Conservation (phyloP, 2,797 vertebrate species). For the Coreius guichenoti region DNA sequence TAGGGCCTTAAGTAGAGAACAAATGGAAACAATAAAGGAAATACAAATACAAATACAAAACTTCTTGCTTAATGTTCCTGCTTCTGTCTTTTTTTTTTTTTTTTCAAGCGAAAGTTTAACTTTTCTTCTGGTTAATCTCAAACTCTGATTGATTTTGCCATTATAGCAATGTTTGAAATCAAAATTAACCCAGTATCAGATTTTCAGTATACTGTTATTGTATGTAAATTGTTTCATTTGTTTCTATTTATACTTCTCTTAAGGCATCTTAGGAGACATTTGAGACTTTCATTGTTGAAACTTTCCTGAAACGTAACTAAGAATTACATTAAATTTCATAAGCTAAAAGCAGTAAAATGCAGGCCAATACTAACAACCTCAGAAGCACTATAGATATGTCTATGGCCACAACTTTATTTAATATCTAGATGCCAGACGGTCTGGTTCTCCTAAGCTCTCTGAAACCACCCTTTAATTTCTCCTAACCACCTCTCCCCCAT, state of each 20-base stretch:
- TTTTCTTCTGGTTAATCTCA: not conserved
- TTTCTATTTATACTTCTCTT: not conserved
- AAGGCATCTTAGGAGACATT: not conserved
- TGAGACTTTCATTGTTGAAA: not conserved
- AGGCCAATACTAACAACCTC: constrained; percentile 25
- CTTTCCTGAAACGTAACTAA: not conserved
- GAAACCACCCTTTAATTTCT: constrained; percentile 29
- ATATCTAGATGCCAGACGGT: constrained; percentile 39
- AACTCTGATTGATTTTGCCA: not conserved
- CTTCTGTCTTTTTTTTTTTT: not conserved
- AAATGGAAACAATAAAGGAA: too few species aligned
- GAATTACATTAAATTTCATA: constrained; percentile 25
- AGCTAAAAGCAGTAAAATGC: not conserved
- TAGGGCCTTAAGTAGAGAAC: not conserved
- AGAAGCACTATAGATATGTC: constrained; percentile 22
- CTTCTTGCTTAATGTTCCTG: not conserved
- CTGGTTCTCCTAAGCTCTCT: constrained; percentile 23
- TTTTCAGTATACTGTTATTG: not conserved
- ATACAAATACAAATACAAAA: too few species aligned
- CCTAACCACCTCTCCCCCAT: constrained; percentile 11
- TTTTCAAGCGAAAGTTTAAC: not conserved
- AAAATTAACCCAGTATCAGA: not conserved
- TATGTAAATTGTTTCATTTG: not conserved
- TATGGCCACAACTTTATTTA: constrained; percentile 29
- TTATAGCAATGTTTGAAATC: not conserved